Percentiles rank a stretch among this genome's conserved stretches.
phyloP scores from a whole-genome alignment of 2,888 invertebrate genomes.

The Amaurobius ferox region DNA sequence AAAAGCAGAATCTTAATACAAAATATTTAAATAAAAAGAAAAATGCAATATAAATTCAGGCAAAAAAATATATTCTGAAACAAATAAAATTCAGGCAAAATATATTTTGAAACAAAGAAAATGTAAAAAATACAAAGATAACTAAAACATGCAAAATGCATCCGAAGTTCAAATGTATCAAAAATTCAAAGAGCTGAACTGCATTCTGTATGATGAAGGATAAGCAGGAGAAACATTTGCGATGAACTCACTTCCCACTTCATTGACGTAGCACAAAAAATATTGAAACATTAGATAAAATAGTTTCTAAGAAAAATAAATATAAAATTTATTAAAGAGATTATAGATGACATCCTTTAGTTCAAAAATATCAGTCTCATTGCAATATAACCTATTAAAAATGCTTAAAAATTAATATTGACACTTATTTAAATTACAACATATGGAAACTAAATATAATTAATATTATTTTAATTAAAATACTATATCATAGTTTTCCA shows the following conservation, averaged over 20 bases:
- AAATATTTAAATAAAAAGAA: neutral
- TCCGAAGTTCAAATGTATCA: slow-evolving; percentile 25
- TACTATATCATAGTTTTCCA: too few relatives aligned
- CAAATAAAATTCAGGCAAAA: too few relatives aligned
- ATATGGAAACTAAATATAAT: too few relatives aligned
- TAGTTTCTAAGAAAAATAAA: slow-evolving; percentile 11
- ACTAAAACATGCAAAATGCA: slow-evolving; percentile 47
- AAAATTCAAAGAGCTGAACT: slow-evolving; percentile 34
- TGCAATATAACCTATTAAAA: too few relatives aligned
- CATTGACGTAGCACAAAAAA: slow-evolving; percentile 65
- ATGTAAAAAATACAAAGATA: neutral
- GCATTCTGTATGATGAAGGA: slow-evolving; percentile 31
- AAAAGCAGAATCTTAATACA: too few relatives aligned
- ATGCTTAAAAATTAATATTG: too few relatives aligned
- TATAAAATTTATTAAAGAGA: too few relatives aligned
- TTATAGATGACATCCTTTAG: too few relatives aligned
- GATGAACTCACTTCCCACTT: slow-evolving; percentile 71
- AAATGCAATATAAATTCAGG: neutral
- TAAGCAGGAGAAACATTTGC: slow-evolving; percentile 53
- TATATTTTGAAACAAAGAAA: neutral
- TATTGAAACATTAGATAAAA: slow-evolving; percentile 43
- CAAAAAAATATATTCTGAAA: neutral
- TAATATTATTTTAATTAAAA: too few relatives aligned
- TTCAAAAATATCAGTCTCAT: too few relatives aligned
- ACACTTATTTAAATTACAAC: too few relatives aligned